Evolutionary conservation across 2,888 invertebrate species (phyloP), one percentile per base, ranked within the genome.

Genomic region (Emmelina monodactyla): DNA sequence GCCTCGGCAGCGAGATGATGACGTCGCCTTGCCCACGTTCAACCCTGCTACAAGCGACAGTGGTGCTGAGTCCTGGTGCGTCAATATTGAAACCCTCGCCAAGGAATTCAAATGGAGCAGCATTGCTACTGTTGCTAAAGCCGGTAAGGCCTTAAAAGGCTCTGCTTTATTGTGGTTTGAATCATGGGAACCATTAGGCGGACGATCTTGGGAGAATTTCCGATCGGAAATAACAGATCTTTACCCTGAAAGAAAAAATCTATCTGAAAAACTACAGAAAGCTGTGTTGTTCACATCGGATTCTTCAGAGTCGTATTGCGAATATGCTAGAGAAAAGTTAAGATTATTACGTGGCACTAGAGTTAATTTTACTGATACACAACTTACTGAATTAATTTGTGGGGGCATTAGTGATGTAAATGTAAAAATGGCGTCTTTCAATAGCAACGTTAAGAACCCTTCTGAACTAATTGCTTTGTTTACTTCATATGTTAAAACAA

Each of bases 361-460:
- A 29, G 28, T 44, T 6, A 2, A 14, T 22, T 45, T 45, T 32
- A 38, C 43, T 9, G 39, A 45, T 2, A 10, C 6, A 3, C 43
- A 49, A 28, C 22, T 45, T 19, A 34, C 44, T 1, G 45, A 49
- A 28, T 16, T 45, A 15, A 28, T 49, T 16, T 43, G 45, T 35
- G 45, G 49, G 2, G 28, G 42, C 22, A 37, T 50, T 16, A 15
- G 9, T 3, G 50, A 53, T 16, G 28, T 34, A 1, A 40, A 38
- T 37, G 42, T 51, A 2, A 42, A 32, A 38, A 45, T 50, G 43
- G 49, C 49, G 2, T 41, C 43, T 9, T 39, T 44, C 2, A 50
- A 53, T 25, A 51, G 43, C 28, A 16, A 14, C 22, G 43, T 46
- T 3, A 38, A 12, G 2, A 44, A 42, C 2, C 43, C 47, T 1